A percentile compares a stretch with the other conserved stretches of the same genome.
Conservation (phyloP, 2,888 invertebrate genomes). For the Enchytraeus crypticus region DNA sequence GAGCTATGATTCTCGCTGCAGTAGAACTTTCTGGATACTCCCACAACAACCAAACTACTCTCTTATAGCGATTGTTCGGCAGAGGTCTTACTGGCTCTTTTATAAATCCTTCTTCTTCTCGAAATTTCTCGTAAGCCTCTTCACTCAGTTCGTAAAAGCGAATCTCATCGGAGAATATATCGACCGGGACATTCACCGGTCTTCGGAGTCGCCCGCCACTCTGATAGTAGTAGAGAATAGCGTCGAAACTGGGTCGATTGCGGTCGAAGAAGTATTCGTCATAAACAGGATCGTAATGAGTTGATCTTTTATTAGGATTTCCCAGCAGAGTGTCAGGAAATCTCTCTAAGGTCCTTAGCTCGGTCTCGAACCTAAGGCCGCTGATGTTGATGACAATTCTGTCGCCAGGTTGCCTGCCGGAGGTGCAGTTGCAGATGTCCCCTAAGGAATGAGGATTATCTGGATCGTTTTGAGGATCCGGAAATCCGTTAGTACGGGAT, state of each 20-base stretch:
- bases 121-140: constrained; percentile 57
- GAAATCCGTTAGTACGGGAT: too few species aligned
- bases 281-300: constrained; percentile 93
- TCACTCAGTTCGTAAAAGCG: constrained; percentile 98
- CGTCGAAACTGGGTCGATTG: constrained; percentile 95
- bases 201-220: constrained; percentile 79
- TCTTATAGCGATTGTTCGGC: constrained; percentile 91
- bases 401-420: too few species aligned
- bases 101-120: constrained; percentile 60
- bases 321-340: constrained; percentile 62
- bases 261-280: constrained; percentile 99
- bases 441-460: too few species aligned
- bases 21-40: constrained; percentile 99
- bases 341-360: constrained; percentile 12
- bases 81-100: constrained; percentile 79
- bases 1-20: constrained; percentile 94
- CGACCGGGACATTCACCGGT: constrained; percentile 91
- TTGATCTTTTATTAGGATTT: constrained; percentile 66
- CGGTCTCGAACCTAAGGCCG: constrained; percentile 15
- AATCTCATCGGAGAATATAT: constrained; percentile 98
- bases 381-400: constrained; percentile 15
- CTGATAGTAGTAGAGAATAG: constrained; percentile 55
- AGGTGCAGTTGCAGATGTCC: too few species aligned
- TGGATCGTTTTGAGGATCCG: too few species aligned
- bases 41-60: constrained; percentile 96